phyloP scores from a whole-genome alignment of 1,140 invertebrate genomes.

The Zaprionus vittiger region DNA sequence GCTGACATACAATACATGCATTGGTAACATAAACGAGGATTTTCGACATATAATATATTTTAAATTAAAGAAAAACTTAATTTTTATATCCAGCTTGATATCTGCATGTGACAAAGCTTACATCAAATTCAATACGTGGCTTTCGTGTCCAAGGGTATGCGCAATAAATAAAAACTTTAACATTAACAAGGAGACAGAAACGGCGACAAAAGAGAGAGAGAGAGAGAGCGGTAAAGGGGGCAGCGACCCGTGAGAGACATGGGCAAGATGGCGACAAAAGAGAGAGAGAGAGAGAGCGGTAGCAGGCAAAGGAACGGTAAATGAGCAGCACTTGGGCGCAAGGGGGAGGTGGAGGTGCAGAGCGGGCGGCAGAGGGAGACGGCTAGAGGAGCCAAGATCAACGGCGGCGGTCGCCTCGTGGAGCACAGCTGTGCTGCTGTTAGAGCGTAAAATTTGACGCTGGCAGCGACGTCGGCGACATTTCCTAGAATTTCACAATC shows the following conservation, averaged over 20 bases:
- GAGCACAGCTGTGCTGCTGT: slow-evolving; percentile 23
- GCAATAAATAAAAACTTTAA: slow-evolving; percentile 40
- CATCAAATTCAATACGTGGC: background rate
- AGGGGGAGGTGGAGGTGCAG: background rate
- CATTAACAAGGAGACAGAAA: slow-evolving; percentile 16
- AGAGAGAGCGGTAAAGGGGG: background rate
- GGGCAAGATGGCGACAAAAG: slow-evolving; percentile 6
- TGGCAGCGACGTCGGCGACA: slow-evolving; percentile 35
- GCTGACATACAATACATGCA: too few species aligned
- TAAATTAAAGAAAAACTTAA: background rate
- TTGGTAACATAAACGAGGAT: too few species aligned
- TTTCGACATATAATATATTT: too few species aligned
- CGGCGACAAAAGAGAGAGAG: background rate
- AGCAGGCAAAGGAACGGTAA: slow-evolving; percentile 4
- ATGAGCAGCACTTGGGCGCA: background rate
- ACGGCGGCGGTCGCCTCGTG: background rate
- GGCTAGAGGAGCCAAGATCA: slow-evolving; percentile 25
- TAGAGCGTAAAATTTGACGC: slow-evolving; percentile 49
- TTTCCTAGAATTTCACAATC: slow-evolving; percentile 72
- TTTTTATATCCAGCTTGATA: background rate
- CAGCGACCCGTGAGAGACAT: background rate
- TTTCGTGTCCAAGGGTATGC: slow-evolving; percentile 7
- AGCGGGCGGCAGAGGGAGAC: background rate
- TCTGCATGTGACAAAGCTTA: background rate
- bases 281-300: background rate